phyloP scores from a whole-genome alignment of 2,797 vertebrate species.

The Tiaroga cobitis region DNA sequence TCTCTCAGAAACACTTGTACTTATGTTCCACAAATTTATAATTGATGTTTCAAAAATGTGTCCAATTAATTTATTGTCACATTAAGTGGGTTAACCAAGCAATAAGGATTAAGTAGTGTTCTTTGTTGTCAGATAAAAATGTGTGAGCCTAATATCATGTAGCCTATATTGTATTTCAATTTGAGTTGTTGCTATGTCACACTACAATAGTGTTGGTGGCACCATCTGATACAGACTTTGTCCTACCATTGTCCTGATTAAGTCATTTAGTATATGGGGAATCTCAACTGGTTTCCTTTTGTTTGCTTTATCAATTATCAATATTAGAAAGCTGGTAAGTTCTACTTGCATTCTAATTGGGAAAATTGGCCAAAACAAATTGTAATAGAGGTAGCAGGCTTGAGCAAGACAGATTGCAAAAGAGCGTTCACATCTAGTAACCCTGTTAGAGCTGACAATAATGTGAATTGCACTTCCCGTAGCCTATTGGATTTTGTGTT shows the following conservation, averaged over 20 bases:
- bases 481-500: not conserved
- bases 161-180: not conserved
- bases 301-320: not conserved
- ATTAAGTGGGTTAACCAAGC: not conserved
- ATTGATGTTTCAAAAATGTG: not conserved
- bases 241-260: not conserved
- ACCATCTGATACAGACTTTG: no score
- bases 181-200: not conserved
- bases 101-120: not conserved
- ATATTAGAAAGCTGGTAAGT: not conserved
- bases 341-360: not conserved
- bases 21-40: not conserved
- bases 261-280: not conserved
- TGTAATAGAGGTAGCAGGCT: not conserved
- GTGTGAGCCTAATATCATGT: no score
- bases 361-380: not conserved
- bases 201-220: not conserved
- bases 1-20: not conserved
- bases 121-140: not conserved
- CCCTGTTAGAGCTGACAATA: slow-evolving; percentile 2
- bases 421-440: not conserved
- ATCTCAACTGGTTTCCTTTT: not conserved
- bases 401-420: slow-evolving; percentile 21
- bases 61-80: not conserved
- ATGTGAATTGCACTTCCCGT: not conserved